These are phyloP conservation scores for Pachliopta kotzebuea DNA, from an alignment of 2,888 invertebrate genomes.

Conservation along the genomic window DNA sequence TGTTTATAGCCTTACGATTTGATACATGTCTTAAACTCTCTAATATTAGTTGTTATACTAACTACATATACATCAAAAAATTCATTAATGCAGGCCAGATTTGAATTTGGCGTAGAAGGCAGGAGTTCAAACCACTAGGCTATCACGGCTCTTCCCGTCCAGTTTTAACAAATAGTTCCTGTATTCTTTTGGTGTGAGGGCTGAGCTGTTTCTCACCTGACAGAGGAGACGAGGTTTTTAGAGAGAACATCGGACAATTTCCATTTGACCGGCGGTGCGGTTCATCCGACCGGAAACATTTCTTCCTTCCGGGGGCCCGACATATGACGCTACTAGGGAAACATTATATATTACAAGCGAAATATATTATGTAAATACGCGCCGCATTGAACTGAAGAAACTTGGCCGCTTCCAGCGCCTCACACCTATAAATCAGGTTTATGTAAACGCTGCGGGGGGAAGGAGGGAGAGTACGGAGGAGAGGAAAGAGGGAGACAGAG, in stretches of 20 bases:
- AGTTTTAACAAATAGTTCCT: too few species aligned
- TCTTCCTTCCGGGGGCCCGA: slow-evolving; percentile 29
- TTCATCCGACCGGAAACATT: slow-evolving; percentile 29
- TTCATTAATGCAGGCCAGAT: too few species aligned
- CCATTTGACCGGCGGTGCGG: slow-evolving; percentile 19
- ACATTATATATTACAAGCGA: slow-evolving; percentile 51
- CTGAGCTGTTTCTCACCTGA: too few species aligned
- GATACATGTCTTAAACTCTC: too few species aligned
- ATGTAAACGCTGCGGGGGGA: slow-evolving; percentile 33
- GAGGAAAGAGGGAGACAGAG: slow-evolving; percentile 38
- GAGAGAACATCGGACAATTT: slow-evolving; percentile 20
- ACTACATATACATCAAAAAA: too few species aligned
- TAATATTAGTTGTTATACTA: too few species aligned
- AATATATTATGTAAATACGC: slow-evolving; percentile 62
- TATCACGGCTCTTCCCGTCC: too few species aligned
- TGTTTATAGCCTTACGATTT: too few species aligned
- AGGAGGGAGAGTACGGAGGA: slow-evolving; percentile 38
- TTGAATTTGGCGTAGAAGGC: too few species aligned
- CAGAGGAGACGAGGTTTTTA: background rate
- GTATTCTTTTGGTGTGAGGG: too few species aligned
- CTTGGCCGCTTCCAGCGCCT: slow-evolving; percentile 36
- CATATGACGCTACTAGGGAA: slow-evolving; percentile 42
- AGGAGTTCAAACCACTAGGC: too few species aligned
- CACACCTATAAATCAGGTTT: slow-evolving; percentile 54
- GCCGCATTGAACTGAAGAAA: slow-evolving; percentile 44